phyloP scores from a whole-genome alignment of 2,888 invertebrate genomes.

The Tortricodes alternella region DNA sequence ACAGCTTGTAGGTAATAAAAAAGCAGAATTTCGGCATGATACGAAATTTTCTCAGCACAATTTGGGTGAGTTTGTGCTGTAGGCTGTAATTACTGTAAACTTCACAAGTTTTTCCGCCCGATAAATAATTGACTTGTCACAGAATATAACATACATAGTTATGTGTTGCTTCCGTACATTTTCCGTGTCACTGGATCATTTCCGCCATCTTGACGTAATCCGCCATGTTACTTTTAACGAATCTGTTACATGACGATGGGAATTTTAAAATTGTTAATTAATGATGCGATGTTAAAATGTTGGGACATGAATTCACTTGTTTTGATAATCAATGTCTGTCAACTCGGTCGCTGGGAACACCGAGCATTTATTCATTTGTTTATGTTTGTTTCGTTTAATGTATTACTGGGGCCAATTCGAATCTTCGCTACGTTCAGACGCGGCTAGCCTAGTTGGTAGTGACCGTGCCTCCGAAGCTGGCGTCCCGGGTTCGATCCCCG shows the following conservation, averaged over 20 bases:
- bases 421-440: too few relatives aligned
- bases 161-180: conserved; percentile 34
- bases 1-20: too few relatives aligned
- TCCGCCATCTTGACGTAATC: conserved; percentile 34
- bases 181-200: conserved; percentile 34
- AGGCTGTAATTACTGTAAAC: conserved; percentile 4
- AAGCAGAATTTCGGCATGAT: too few relatives aligned
- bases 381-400: too few relatives aligned
- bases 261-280: conserved; percentile 23
- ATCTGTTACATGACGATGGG: conserved; percentile 25
- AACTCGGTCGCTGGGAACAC: conserved; percentile 6
- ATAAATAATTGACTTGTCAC: conserved; percentile 34
- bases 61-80: background rate
- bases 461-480: too few relatives aligned
- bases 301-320: conserved; percentile 24
- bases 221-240: conserved; percentile 17
- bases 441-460: too few relatives aligned
- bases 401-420: too few relatives aligned
- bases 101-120: conserved; percentile 31
- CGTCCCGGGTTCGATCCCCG: too few relatives aligned
- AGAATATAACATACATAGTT: too few relatives aligned
- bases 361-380: too few relatives aligned
- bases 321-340: conserved; percentile 22
- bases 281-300: conserved; percentile 21
- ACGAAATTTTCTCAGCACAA: too few relatives aligned